Conservation (phyloP, 2,113 vertebrate species). For the Alethe castanea region DNA sequence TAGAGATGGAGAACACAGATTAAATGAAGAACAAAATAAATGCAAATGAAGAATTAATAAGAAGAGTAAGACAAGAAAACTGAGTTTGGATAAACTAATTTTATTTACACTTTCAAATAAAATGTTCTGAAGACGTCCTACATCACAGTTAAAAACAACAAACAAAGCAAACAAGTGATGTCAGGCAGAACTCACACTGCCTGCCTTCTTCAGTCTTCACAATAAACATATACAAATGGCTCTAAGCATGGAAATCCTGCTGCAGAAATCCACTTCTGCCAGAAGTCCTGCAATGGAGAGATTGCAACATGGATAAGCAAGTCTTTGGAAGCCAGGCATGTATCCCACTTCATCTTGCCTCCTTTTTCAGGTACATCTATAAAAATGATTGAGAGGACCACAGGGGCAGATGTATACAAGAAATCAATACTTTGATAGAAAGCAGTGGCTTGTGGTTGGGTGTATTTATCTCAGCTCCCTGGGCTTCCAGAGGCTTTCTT, state of each 20-base stretch:
- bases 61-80: background rate
- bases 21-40: background rate
- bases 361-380: background rate
- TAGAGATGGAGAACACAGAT: background rate
- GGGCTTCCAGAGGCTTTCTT: background rate
- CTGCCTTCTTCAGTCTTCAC: background rate
- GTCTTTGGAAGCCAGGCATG: background rate
- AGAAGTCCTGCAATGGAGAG: background rate
- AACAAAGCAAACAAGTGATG: background rate
- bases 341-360: background rate
- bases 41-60: background rate
- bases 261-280: background rate
- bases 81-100: background rate
- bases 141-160: background rate
- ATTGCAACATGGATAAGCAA: background rate
- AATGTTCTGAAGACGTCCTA: background rate
- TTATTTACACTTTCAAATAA: background rate
- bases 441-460: background rate
- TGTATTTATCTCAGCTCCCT: background rate
- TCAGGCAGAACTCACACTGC: background rate
- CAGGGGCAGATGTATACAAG: background rate
- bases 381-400: background rate
- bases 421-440: background rate
- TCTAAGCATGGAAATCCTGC: background rate
- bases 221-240: background rate